phyloP scores from a whole-genome alignment of 2,888 invertebrate genomes.

The Drosophila longiperda region DNA sequence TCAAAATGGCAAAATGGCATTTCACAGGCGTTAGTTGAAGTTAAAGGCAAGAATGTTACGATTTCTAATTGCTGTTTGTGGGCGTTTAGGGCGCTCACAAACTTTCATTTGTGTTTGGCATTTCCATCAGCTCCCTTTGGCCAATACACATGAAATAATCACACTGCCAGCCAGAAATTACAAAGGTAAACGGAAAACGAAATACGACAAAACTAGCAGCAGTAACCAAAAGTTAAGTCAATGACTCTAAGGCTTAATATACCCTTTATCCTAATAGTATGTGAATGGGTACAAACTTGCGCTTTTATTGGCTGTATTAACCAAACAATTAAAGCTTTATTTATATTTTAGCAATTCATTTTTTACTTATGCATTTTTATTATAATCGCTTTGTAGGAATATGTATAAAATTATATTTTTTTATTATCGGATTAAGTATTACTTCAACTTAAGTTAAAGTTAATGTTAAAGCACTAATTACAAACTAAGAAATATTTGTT shows the following conservation, averaged over 20 bases:
- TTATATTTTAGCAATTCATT: background rate
- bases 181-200: slow-evolving; percentile 23
- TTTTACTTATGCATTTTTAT: background rate
- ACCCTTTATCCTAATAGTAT: background rate
- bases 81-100: slow-evolving; percentile 33
- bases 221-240: background rate
- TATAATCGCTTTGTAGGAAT: background rate
- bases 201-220: background rate
- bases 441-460: background rate
- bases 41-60: slow-evolving; percentile 48
- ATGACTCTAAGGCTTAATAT: background rate
- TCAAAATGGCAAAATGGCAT: slow-evolving; percentile 55
- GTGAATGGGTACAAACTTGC: background rate
- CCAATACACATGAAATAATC: slow-evolving; percentile 8
- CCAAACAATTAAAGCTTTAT: background rate
- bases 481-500: background rate
- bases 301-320: background rate
- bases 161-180: slow-evolving; percentile 13
- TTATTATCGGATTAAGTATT: background rate
- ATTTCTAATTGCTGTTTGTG: slow-evolving; percentile 68
- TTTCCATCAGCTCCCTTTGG: slow-evolving; percentile 21
- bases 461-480: background rate
- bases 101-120: slow-evolving; percentile 38
- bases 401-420: background rate
- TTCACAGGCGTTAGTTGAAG: slow-evolving; percentile 48